Evolutionary conservation across 2,113 vertebrate genomes (phyloP), one percentile per base, ranked within the genome.

Genomic region (Dipodomys merriami): DNA sequence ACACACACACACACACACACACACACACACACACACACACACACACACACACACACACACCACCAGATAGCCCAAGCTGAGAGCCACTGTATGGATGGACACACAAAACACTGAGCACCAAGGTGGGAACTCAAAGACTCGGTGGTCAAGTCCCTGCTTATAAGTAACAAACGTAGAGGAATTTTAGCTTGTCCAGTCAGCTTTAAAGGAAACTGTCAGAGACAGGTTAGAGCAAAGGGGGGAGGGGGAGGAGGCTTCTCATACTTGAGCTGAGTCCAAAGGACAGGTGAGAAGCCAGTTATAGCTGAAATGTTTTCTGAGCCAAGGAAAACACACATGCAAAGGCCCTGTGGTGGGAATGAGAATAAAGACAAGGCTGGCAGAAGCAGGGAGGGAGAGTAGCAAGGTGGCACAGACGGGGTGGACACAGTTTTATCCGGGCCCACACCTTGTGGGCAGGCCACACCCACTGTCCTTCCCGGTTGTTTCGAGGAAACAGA

Each of bases 401-500:
- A 19, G 62, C 29, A 8, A 22, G 79, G 62, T 33, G 93, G 74
- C 86, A 35, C 1, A 7, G 64, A 7, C 0, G 62, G 39, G 33
- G 3, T 4, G 35, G 53, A 60, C 8, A 6, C 1, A 3, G 7
- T 64, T 60, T 44, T 22, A 5, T 67, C 27, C 60, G 2, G 6
- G 68, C 64, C 68, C 33, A 25, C 0, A 0, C 69, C 69, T 85
- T 39, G 62, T 23, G 13, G 85, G 64, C 35, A 49, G 88, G 87
- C 78, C 90, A 72, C 78, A 23, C 94, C 96, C 62, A 35, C 88
- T 11, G 76, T 39, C 74, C 78, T 90, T 35, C 29, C 82, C 19
- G 76, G 44, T 74, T 60, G 39, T 88, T 95, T 49, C 72, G 90
- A 88, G 92, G 91, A 94, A 96, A 29, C 1, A 3, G 78, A 68